phyloP scores from a whole-genome alignment of 2,888 invertebrate genomes.

The Pherbina coryleti region DNA sequence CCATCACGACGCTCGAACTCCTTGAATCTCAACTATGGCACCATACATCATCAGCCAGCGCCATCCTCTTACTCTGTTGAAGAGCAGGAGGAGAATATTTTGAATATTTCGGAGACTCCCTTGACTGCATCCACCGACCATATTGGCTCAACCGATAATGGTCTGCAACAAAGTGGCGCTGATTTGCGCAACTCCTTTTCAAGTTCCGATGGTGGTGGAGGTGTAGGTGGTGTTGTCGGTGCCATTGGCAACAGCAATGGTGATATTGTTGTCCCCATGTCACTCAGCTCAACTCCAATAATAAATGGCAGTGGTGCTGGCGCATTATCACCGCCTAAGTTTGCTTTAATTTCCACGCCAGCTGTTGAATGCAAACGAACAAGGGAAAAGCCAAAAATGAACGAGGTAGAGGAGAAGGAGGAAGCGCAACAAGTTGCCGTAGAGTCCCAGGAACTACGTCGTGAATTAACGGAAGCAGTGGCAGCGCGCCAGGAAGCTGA shows the following conservation, averaged over 20 bases:
- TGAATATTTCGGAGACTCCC: slow-evolving; percentile 46
- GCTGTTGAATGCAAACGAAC: slow-evolving; percentile 42
- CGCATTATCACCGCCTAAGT: slow-evolving; percentile 52
- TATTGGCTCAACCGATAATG: slow-evolving; percentile 40
- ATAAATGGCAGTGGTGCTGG: slow-evolving; percentile 37
- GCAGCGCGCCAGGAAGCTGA: slow-evolving; percentile 68
- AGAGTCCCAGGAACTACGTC: slow-evolving; percentile 57
- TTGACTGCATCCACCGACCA: slow-evolving; percentile 47
- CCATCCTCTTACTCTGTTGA: slow-evolving; percentile 56
- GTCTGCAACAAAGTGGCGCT: slow-evolving; percentile 46
- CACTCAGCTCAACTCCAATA: slow-evolving; percentile 40
- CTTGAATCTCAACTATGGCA: slow-evolving; percentile 66
- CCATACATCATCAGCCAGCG: slow-evolving; percentile 62
- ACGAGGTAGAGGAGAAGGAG: slow-evolving; percentile 44
- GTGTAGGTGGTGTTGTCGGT: slow-evolving; percentile 23
- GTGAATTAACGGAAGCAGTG: slow-evolving; percentile 66
- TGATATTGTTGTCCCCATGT: slow-evolving; percentile 27
- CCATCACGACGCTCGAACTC: slow-evolving; percentile 60
- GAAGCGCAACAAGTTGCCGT: slow-evolving; percentile 6
- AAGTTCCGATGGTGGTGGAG: slow-evolving; percentile 58
- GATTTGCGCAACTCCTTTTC: slow-evolving; percentile 54
- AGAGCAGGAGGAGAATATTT: slow-evolving; percentile 56
- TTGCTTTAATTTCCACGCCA: slow-evolving; percentile 50
- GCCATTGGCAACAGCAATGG: slow-evolving; percentile 8
- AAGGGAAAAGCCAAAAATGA: neutral